Base-by-base conservation (phyloP, 92 coral and sea anemone species). In the Epizoanthus ramosus region DNA sequence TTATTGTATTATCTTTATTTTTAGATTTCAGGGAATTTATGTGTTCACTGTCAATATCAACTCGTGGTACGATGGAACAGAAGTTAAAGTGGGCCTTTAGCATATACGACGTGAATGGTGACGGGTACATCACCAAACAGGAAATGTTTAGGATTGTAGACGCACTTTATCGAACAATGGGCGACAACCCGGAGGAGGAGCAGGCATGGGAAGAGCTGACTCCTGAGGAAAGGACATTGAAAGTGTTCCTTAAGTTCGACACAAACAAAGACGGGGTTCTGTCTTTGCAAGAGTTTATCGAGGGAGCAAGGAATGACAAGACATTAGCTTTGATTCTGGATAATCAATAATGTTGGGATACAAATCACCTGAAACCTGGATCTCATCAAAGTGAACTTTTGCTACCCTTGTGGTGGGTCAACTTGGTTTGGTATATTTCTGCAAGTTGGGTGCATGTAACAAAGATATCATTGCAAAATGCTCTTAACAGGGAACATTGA, bases 21-120 rank as follows among this genome's bases (percentile, higher is more conserved):
- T 50, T 69, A 96, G 99, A 96, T 86, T 96, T 96, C 74, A 87
- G 99, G 69, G 99, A 96, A 69, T 96, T 96, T 85, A 96, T 96
- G 99, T 94, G 97, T 31, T 96, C 99, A 22, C 86, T 96, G 10
- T 96, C 98, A 7, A 93, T 96, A 21, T 94, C 99, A 39, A 96
- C 99, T 3, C 98, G 99, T 8, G 99, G 99, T 8, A 90, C 96
- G 57, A 92, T 92, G 94, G 99, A 96, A 35, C 99, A 96, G 86
- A 96, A 96, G 47, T 89, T 96, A 65, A 87, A 86, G 41, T 96
- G 98, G 98, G 99, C 99, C 18, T 96, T 96, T 74, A 93, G 94
- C 72, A 94, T 96, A 84, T 96, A 96, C 75, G 99, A 96, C 74
- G 92, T 94, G 66, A 94, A 96, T 61, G 99, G 99, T 2, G 97